Base-by-base conservation (phyloP, 2,797 vertebrate genomes). In the Peromyscus attwateri region DNA sequence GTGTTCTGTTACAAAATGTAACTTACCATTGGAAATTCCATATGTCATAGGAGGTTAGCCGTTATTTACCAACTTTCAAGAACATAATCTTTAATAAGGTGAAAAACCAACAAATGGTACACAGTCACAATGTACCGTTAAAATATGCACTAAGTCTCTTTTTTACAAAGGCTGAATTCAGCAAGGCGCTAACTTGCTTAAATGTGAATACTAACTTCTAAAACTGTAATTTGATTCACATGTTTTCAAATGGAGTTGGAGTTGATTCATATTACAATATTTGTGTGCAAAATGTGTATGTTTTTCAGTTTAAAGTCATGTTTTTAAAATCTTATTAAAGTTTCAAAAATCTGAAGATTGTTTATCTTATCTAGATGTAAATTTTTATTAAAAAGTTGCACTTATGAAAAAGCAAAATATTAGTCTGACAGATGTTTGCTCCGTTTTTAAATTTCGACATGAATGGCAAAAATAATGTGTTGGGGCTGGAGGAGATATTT, bases 321-420 rank as follows among this genome's bases (percentile, higher is more conserved):
- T 98, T 98, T 99, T 98, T 97, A 96, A 98, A 98, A 98, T 98
- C 98, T 99, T 98, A 98, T 95, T 98, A 97, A 98, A 98, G 98
- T 98, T 98, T 98, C 95, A 98, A 91, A 97, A 98, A 97, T 98
- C 97, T 97, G 94, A 96, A 98, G 98, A 98, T 98, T 99, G 98
- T 99, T 98, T 98, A 99, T 98, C 98, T 98, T 98, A 99, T 98
- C 98, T 98, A 98, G 98, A 98, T 99, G 98, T 99, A 98, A 97
- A 95, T 95, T 98, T 98, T 98, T 98, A 98, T 98, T 99, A 98
- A 97, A 98, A 98, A 98, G 97, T 98, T 98, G 97, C 98, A 98
- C 98, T 98, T 99, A 98, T 98, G 98, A 98, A 95, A 87, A 97
- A 98, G 97, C 97, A 98, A 98, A 98, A 97, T 85, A 94, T 92